Conservation (phyloP, 2,797 vertebrate genomes). For the Pangasius sanitwongsei region DNA sequence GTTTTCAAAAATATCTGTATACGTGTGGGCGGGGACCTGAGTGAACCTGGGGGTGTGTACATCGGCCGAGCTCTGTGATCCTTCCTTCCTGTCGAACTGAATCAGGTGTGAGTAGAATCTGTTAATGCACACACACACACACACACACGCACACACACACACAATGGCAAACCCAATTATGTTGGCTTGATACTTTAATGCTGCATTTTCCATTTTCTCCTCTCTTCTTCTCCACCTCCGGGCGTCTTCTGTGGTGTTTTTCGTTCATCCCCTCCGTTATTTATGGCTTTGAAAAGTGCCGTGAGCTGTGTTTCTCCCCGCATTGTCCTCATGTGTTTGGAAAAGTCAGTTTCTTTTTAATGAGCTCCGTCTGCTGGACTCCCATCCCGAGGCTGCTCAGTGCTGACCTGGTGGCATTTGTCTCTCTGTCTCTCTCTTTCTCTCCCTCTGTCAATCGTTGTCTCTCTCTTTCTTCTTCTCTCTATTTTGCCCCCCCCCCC, state of each 20-base stretch:
- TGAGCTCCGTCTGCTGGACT: conserved; percentile 69
- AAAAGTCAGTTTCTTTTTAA: conserved; percentile 72
- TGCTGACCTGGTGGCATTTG: conserved; percentile 71
- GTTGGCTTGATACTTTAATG: conserved; percentile 28
- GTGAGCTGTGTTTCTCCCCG: conserved; percentile 57
- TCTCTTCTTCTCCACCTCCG: conserved; percentile 56
- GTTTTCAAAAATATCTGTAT: background rate
- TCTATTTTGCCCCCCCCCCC: background rate
- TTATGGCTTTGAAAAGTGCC: conserved; percentile 56
- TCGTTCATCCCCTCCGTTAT: conserved; percentile 43
- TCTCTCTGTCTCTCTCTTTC: conserved; percentile 12
- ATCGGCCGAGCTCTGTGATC: conserved; percentile 13
- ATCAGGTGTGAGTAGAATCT: conserved; percentile 42
- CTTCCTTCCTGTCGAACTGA: conserved; percentile 27
- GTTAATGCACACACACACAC: background rate
- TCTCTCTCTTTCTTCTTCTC: background rate
- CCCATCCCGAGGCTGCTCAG: conserved; percentile 67
- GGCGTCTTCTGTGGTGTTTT: conserved; percentile 57
- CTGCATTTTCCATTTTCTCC: conserved; percentile 47
- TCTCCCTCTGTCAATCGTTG: background rate
- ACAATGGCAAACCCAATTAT: conserved; percentile 27
- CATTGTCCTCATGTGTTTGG: conserved; percentile 59
- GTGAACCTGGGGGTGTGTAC: background rate
- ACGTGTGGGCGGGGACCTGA: background rate
- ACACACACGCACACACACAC: background rate